Conservation (phyloP, 2,888 invertebrate species). For the Exephanes ischioxanthus region DNA sequence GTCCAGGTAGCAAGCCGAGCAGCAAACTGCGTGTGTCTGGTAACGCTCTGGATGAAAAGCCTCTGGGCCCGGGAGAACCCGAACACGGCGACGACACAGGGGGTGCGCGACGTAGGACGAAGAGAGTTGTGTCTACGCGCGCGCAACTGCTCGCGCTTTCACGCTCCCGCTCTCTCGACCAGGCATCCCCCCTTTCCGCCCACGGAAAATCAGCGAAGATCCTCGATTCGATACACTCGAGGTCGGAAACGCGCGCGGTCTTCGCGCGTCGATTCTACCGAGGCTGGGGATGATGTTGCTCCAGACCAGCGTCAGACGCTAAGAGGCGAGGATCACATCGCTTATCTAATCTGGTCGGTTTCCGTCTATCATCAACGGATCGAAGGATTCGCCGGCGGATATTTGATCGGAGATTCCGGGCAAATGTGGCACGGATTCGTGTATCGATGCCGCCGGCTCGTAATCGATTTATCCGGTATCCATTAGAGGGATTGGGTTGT, state of each 20-base stretch:
- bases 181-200: conserved; percentile 67
- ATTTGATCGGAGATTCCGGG: conserved; percentile 2
- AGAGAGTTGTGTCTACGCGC: conserved; percentile 63
- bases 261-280: conserved; percentile 19
- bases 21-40: conserved; percentile 76
- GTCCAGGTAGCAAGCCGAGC: conserved; percentile 80
- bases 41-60: conserved; percentile 67
- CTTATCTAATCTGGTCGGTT: conserved; percentile 2
- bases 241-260: conserved; percentile 75
- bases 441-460: background rate
- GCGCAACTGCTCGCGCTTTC: conserved; percentile 57
- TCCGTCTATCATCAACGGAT: background rate
- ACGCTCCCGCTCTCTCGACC: conserved; percentile 24
- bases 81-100: conserved; percentile 67
- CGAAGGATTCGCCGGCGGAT: background rate
- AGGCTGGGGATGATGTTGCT: conserved; percentile 1
- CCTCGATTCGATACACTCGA: conserved; percentile 81
- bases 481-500: conserved; percentile 29
- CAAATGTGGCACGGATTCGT: background rate
- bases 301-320: conserved; percentile 34
- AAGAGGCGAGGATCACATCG: background rate
- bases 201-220: conserved; percentile 83
- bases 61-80: conserved; percentile 77
- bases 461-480: conserved; percentile 5
- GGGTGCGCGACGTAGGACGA: conserved; percentile 63